Evolutionary conservation across 2,797 vertebrate genomes (phyloP).

Genomic region (Oreochromis mossambicus): DNA sequence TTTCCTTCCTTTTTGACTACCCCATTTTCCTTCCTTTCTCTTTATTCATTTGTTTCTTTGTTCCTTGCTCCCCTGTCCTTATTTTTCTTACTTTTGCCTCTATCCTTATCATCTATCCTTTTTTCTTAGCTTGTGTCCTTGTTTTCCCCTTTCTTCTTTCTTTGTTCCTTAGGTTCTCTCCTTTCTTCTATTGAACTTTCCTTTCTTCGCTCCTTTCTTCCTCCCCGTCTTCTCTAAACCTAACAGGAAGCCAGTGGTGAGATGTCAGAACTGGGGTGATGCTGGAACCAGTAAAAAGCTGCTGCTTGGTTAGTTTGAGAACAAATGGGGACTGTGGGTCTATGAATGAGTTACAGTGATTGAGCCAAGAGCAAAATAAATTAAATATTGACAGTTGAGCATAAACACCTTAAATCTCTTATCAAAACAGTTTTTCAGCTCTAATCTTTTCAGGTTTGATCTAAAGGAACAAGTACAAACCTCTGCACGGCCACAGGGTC

Average conservation of each 20-base stretch:
- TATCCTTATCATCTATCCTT: background rate
- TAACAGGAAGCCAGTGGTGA: background rate
- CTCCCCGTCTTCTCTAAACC: background rate
- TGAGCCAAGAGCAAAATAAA: background rate
- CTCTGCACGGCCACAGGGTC: background rate
- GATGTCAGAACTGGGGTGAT: background rate
- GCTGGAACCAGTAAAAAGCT: background rate
- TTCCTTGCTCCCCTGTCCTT: background rate
- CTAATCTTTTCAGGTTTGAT: background rate
- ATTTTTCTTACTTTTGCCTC: background rate
- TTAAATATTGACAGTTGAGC: background rate
- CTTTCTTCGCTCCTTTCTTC: background rate
- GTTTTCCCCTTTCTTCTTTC: background rate
- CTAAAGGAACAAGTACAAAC: background rate
- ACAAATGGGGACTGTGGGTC: background rate
- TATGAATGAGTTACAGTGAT: background rate
- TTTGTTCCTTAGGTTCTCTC: background rate
- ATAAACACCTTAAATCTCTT: background rate
- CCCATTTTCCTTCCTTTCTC: background rate
- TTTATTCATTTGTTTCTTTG: background rate
- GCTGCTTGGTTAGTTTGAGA: background rate
- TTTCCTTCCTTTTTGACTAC: background rate
- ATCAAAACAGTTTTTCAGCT: background rate
- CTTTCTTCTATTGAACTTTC: background rate
- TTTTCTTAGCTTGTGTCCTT: background rate